Percentiles rank a stretch among this genome's conserved stretches.
These are phyloP conservation scores for Tethya wilhelma DNA, from an alignment of 37 sponge, comb jelly and placozoan genomes.

Conservation along the genomic window DNA sequence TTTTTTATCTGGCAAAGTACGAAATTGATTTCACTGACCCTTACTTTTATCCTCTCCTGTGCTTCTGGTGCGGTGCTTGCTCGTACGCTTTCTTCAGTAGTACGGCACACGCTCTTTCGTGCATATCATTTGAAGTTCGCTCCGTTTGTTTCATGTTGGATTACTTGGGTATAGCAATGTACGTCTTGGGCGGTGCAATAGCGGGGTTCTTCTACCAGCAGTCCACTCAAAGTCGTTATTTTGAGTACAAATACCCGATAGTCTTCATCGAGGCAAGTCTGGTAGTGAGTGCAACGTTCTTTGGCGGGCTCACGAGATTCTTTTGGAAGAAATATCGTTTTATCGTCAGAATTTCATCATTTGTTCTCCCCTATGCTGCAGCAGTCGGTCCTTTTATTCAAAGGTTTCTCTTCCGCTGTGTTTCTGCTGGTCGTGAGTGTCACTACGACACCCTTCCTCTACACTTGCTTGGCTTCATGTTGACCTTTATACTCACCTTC, in stretches of 20 bases:
- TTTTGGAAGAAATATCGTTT: constrained; percentile 57
- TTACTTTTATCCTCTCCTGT: constrained; percentile 64
- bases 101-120: constrained; percentile 68
- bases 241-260: constrained; percentile 7
- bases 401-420: constrained; percentile 13
- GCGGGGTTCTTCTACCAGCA: constrained; percentile 47
- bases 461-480: not conserved
- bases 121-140: constrained; percentile 35
- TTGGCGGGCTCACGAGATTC: constrained; percentile 62
- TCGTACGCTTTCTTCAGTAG: constrained; percentile 67
- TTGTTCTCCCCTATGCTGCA: constrained; percentile 25
- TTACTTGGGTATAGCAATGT: constrained; percentile 78
- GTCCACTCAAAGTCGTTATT: constrained; percentile 11
- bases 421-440: constrained; percentile 20
- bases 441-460: constrained; percentile 22
- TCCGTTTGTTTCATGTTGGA: constrained; percentile 78
- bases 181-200: constrained; percentile 47
- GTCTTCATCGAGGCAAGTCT: constrained; percentile 11
- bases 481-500: constrained; percentile 33
- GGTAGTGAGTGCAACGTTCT: constrained; percentile 17
- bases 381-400: constrained; percentile 17
- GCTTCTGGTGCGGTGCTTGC: constrained; percentile 57
- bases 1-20: not conserved
- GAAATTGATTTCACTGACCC: constrained; percentile 32
- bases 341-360: constrained; percentile 40